Evolutionary conservation across 2,113 vertebrate species (phyloP).

Genomic region (Bubalus kerabau): DNA sequence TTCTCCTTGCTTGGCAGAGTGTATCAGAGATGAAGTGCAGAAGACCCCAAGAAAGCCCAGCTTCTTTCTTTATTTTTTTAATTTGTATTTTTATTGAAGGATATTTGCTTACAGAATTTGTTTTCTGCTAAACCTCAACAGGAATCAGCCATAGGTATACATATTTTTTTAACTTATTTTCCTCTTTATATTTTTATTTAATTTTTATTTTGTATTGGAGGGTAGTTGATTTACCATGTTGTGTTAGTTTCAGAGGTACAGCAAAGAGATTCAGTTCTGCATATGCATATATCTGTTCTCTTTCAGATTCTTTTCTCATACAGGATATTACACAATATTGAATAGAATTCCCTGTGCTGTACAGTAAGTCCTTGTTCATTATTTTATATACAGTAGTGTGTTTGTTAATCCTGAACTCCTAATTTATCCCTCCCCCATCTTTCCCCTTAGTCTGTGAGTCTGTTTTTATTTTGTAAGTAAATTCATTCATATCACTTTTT

Average conservation of each 20-base stretch:
- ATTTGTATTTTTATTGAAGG: background rate
- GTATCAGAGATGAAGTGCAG: background rate
- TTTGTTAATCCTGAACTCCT: background rate
- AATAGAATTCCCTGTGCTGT: background rate
- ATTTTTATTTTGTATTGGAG: background rate
- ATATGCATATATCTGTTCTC: background rate
- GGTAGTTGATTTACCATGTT: background rate
- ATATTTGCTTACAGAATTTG: background rate
- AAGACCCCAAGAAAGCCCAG: background rate
- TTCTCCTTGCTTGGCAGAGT: background rate
- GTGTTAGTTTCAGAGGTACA: background rate
- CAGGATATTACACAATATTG: background rate
- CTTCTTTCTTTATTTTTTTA: background rate
- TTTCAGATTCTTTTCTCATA: background rate
- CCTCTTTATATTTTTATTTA: background rate
- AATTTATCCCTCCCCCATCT: background rate
- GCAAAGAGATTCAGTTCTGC: background rate
- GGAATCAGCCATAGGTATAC: background rate
- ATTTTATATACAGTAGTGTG: background rate
- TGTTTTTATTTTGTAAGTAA: background rate
- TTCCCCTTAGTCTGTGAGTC: background rate
- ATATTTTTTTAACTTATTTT: background rate
- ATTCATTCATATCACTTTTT: background rate
- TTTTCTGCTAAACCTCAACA: background rate
- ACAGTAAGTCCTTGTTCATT: background rate